phyloP scores from a whole-genome alignment of 1,140 invertebrate genomes.

The Oreohelix idahoensis region DNA sequence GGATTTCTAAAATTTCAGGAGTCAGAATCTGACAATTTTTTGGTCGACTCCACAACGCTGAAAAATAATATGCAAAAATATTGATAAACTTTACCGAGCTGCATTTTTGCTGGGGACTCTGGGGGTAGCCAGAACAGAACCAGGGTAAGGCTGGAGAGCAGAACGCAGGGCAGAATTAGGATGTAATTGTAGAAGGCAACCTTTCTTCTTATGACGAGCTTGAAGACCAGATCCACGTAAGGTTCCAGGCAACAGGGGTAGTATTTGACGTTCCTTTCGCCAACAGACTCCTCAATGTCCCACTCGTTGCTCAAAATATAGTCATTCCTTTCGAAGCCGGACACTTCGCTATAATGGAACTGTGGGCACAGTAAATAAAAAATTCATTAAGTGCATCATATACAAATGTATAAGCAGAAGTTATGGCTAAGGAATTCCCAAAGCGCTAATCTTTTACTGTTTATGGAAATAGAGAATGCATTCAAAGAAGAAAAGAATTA shows the following conservation, averaged over 20 bases:
- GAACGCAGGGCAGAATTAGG: conserved; percentile 71
- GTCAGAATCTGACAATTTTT: too few species aligned
- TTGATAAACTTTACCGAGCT: conserved; percentile 70
- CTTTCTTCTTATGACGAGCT: conserved; percentile 65
- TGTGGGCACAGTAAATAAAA: too few species aligned
- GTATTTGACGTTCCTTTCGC: conserved; percentile 63
- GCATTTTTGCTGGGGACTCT: conserved; percentile 74
- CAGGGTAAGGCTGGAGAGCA: conserved; percentile 72
- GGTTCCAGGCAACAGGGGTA: conserved; percentile 73
- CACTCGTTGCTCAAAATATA: conserved; percentile 73
- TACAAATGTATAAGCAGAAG: too few species aligned
- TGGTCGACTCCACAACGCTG: too few species aligned
- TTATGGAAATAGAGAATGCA: too few species aligned
- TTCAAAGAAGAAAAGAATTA: too few species aligned
- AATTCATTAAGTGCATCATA: too few species aligned
- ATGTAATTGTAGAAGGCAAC: conserved; percentile 74
- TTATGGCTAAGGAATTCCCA: too few species aligned
- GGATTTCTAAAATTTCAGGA: too few species aligned
- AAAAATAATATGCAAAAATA: too few species aligned
- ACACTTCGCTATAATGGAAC: conserved; percentile 58
- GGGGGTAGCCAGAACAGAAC: conserved; percentile 74
- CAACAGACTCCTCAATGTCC: conserved; percentile 64
- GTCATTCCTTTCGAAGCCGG: conserved; percentile 68
- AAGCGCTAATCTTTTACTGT: too few species aligned
- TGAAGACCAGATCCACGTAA: conserved; percentile 72